These are phyloP conservation scores for Latrodectus hesperus DNA, from an alignment of 2,888 invertebrate species.

Conservation along the genomic window DNA sequence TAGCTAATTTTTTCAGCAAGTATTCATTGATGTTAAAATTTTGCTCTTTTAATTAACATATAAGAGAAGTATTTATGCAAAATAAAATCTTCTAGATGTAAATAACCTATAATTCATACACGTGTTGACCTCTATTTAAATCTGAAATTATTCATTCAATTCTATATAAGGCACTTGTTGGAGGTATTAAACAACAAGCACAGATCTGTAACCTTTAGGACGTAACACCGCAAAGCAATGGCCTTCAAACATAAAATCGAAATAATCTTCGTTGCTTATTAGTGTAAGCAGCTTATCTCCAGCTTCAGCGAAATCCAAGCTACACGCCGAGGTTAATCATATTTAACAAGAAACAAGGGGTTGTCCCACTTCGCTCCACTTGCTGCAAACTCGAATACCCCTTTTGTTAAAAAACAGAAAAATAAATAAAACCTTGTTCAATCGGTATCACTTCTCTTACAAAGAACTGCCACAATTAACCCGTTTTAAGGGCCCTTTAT, in stretches of 20 bases:
- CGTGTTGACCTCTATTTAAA: no score
- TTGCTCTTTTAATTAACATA: no score
- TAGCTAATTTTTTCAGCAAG: no score
- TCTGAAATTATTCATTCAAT: no score
- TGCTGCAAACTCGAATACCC: not conserved
- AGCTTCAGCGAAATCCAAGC: constrained; percentile 15
- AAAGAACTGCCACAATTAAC: constrained; percentile 50
- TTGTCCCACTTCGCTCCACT: constrained; percentile 44
- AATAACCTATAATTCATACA: no score
- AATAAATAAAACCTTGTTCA: constrained; percentile 27
- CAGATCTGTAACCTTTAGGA: no score
- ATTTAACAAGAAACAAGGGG: not conserved
- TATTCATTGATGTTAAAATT: no score
- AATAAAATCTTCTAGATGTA: no score
- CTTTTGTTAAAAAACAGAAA: constrained; percentile 47
- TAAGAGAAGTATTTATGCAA: no score
- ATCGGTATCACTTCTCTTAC: constrained; percentile 27
- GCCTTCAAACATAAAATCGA: constrained; percentile 6
- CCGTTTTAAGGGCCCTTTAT: constrained; percentile 44
- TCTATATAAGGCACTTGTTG: no score
- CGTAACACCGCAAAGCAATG: not conserved
- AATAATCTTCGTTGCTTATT: not conserved
- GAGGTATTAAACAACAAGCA: no score
- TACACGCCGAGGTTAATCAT: constrained; percentile 24
- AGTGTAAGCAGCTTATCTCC: constrained; percentile 38